Base-by-base conservation (phyloP, 2,797 vertebrate species). In the Geotrypetes seraphini region DNA sequence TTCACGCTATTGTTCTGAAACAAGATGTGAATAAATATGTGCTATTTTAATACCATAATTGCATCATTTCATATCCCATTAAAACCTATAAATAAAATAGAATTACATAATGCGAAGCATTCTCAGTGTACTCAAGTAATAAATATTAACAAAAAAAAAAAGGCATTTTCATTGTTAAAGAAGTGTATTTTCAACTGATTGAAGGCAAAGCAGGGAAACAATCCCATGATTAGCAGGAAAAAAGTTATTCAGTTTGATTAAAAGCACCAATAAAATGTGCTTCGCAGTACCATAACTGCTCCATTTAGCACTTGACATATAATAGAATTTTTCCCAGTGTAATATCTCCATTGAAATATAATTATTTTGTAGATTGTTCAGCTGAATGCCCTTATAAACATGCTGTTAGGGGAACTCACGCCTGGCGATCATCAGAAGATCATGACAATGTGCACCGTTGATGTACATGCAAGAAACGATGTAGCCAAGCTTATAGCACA, bases 351-450 rank as follows among this genome's bases (percentile, higher is more conserved):
- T 78, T 55, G 62, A 69, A 75, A 77, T 65, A 68, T 59, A 61
- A 80, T 77, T 69, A 61, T 78, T 82, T 62, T 75, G 55, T 65
- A 97, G 92, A 85, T 91, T 73, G 83, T 78, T 72, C 90, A 89
- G 73, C 79, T 94, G 72, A 96, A 92, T 73, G 86, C 79, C 25
- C 80, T 90, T 67, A 92, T 88, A 81, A 89, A 91, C 86, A 90
- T 86, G 86, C 79, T 92, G 63, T 85, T 93, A 18, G 86, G 88
- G 49, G 86, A 89, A 59, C 78, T 94, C 67, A 57, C 75, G 69
- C 79, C 35, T 57, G 68, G 72, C 43, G 69, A 75, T 79, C 74
- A 83, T 69, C 91, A 93, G 75, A 91, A 88, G 75, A 90, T 92
- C 62, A 83, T 90, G 91, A 90, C 90, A 33, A 70, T 84, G 43